These are phyloP conservation scores for Scolopax mira DNA, from an alignment of 2,113 vertebrate genomes.

Conservation along the genomic window DNA sequence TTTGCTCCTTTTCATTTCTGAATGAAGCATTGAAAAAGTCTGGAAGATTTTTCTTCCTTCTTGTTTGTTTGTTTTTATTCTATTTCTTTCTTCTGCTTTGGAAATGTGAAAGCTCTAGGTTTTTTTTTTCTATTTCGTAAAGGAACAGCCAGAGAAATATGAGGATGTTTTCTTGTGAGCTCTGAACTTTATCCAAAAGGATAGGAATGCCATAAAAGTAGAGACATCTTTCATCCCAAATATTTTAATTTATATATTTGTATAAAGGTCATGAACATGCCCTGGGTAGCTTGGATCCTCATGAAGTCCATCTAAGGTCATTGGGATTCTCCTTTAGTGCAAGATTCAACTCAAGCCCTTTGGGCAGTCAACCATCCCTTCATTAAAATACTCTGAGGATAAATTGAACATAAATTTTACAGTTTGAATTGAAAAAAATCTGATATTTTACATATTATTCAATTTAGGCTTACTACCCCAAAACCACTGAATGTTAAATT, in stretches of 20 bases:
- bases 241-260: not conserved
- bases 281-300: not conserved
- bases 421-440: not conserved
- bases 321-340: not conserved
- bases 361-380: not conserved
- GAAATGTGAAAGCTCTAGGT: not conserved
- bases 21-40: not conserved
- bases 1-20: not conserved
- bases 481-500: not conserved
- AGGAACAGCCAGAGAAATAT: not conserved
- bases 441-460: not conserved
- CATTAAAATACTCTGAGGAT: not conserved
- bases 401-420: not conserved
- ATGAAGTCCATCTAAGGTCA: not conserved
- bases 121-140: not conserved
- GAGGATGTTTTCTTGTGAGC: not conserved
- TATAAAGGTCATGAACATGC: not conserved
- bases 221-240: not conserved
- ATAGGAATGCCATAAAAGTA: not conserved
- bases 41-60: not conserved
- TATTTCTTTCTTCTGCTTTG: not conserved
- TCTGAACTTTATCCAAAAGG: not conserved
- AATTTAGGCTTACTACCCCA: not conserved
- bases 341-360: not conserved
- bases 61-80: not conserved